Evolutionary conservation across 1,140 invertebrate genomes (phyloP), one percentile per base, ranked within the genome.

Genomic region (Drosophila kohkoa): DNA sequence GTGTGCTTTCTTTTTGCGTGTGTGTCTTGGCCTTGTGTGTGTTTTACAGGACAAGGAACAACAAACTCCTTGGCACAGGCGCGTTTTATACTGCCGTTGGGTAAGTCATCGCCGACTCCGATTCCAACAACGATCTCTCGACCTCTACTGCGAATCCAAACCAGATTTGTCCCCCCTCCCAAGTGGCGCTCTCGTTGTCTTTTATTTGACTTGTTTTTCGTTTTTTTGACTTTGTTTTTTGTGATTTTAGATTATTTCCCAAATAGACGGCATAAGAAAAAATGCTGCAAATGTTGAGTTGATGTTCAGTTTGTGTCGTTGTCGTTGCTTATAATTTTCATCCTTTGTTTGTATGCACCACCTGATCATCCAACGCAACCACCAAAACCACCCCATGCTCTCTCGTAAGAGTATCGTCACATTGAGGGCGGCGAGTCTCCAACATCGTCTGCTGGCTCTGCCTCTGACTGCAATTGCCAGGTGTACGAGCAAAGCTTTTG

Each of bases 241-340:
- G 20, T 25, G 67, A 75, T 89, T 92, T 82, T 92, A 92, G 91
- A 92, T 88, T 92, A 92, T 81, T 92, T 75, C 63, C 91, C 91
- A 62, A 92, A 92, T 92, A 92, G 91, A 85, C 67, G 91, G 75
- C 80, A 81, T 76, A 92, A 90, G 77, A 91, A 91, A 77, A 81
- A 81, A 75, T 87, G 82, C 82, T 87, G 76, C 85, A 89, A 92
- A 87, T 89, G 74, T 92, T 92, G 70, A 91, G 52, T 70, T 77
- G 10, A 57, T 41, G 5, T 30, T 60, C 38, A 58, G 4, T 67
- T 68, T 52, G 72, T 48, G 43, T 45, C 20, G 59, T 79, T 85
- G 48, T 55, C 48, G 57, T 55, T 58, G 32, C 38, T 73, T 75
- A 46, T 79, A 64, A 82, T 82, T 82, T 82, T 79, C 51, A 49